Evolutionary conservation across 2,888 invertebrate species (phyloP), one percentile per base, ranked within the genome.

Genomic region (Microdon myrmicae): DNA sequence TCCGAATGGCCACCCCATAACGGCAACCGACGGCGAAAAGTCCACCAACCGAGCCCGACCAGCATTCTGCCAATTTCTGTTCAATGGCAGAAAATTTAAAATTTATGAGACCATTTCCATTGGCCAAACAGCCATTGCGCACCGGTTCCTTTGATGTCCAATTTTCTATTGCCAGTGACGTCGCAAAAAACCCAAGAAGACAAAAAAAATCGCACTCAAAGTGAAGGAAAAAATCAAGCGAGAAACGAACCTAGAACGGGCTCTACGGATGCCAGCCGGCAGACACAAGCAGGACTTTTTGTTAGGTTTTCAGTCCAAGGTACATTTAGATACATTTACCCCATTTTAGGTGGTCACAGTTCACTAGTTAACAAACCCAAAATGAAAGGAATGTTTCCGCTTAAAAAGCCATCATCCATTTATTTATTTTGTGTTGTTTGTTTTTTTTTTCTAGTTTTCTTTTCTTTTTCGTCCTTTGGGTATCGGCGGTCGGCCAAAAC

Each of bases 71-170:
- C 66, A 66, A 66, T 66, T 66, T 66, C 64, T 66, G 66, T 66
- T 66, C 53, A 66, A 66, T 66, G 66, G 66, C 66, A 66, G 66
- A 66, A 66, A 66, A 66, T 66, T 66, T 66, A 66, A 66, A 66
- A 66, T 66, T 66, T 66, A 66, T 66, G 66, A 66, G 59, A 38
- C 66, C 66, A 66, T 59, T 66, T 66, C 53, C 66, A 66, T 45
- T 48, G 59, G 59, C 66, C 58, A 59, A 58, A 66, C 47, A 59
- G 51, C 66, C 66, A 66, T 48, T 66, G 59, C 66, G 35, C 66
- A 54, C 53, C 59, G 59, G 48, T 59, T 39, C 48, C 59, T 66
- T 66, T 66, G 66, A 66, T 59, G 66, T 66, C 59, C 66, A 66
- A 66, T 59, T 66, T 66, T 66, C 66, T 59, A 59, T 66, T 66